Evolutionary conservation across 2,888 invertebrate genomes (phyloP).

Genomic region (Ormia ochracea): DNA sequence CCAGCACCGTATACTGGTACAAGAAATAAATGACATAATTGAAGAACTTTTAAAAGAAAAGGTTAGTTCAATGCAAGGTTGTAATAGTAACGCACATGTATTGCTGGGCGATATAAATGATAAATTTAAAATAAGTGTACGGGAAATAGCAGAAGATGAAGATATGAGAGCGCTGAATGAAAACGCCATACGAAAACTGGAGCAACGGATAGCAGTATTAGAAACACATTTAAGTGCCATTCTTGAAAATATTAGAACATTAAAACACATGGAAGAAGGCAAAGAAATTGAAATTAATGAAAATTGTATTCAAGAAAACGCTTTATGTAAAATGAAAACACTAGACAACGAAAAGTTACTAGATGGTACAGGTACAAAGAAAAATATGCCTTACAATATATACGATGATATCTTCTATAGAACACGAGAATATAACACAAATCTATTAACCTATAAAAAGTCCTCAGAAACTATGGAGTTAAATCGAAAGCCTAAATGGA

Average conservation of each 20-base stretch:
- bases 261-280: conserved; percentile 47
- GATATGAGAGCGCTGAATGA: conserved; percentile 55
- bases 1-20: conserved; percentile 56
- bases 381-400: conserved; percentile 18
- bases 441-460: conserved; percentile 66
- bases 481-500: conserved; percentile 60
- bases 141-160: conserved; percentile 52
- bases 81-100: too few species aligned
- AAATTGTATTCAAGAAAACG: conserved; percentile 47
- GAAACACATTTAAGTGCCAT: conserved; percentile 45
- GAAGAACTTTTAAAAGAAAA: conserved; percentile 57
- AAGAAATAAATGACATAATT: conserved; percentile 59
- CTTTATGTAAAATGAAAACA: conserved; percentile 26
- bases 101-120: conserved; percentile 37
- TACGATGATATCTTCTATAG: conserved; percentile 65
- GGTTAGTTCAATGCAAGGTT: not conserved
- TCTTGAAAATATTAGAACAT: conserved; percentile 53
- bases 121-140: conserved; percentile 57
- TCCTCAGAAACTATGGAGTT: conserved; percentile 62
- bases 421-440: conserved; percentile 62
- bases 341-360: not conserved
- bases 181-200: conserved; percentile 59
- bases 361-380: not conserved
- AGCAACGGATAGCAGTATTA: conserved; percentile 49
- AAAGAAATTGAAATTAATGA: conserved; percentile 60